Evolutionary conservation across 2,113 vertebrate genomes (phyloP).

Genomic region (Desmodus rotundus): DNA sequence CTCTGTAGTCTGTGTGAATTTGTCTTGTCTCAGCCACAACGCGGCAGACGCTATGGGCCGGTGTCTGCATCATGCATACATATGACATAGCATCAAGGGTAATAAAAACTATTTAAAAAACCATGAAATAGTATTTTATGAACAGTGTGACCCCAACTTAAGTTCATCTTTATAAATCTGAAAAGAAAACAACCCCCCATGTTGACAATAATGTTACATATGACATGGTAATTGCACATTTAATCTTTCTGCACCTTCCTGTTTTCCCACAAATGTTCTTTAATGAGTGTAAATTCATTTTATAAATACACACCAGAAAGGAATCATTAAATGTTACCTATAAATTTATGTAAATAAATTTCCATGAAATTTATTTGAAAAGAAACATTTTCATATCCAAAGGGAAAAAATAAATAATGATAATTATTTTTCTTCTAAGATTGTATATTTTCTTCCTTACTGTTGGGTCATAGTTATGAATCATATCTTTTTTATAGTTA

Average conservation of each 20-base stretch:
- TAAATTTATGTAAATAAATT: neutral
- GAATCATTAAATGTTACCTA: neutral
- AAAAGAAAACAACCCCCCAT: neutral
- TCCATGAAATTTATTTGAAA: neutral
- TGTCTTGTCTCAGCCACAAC: too few relatives aligned
- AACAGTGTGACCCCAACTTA: neutral
- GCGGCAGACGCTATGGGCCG: too few relatives aligned
- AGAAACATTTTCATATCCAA: neutral
- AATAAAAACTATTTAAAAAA: neutral
- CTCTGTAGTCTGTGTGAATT: too few relatives aligned
- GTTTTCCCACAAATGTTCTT: neutral
- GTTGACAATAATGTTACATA: neutral
- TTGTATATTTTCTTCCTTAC: neutral
- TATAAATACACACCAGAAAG: neutral
- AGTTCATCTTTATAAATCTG: neutral
- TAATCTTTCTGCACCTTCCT: neutral
- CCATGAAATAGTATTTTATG: neutral
- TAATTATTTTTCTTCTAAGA: neutral
- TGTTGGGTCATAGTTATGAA: neutral
- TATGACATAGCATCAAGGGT: neutral
- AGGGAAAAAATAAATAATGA: neutral
- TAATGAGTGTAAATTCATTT: neutral
- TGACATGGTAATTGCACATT: neutral
- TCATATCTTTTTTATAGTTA: neutral
- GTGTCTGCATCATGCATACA: too few relatives aligned